Conservation (phyloP, 2,797 vertebrate genomes). For the Urosaurus nigricauda region DNA sequence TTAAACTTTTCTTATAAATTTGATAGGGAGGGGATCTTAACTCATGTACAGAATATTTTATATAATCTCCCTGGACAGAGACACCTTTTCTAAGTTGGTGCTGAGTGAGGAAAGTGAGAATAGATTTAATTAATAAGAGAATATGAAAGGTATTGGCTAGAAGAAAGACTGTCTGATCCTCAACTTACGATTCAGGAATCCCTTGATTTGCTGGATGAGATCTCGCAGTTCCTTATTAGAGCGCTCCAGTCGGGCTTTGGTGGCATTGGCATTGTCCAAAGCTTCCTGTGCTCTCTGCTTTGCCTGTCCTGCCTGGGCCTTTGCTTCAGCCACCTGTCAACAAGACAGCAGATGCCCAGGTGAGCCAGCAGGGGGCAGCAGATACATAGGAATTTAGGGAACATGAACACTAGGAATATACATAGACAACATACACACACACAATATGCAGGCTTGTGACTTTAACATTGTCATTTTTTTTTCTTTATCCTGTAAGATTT, state of each 20-base stretch:
- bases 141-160: too few species aligned
- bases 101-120: too few species aligned
- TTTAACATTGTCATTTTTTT: too few species aligned
- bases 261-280: conserved; percentile 90
- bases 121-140: background rate
- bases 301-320: conserved; percentile 89
- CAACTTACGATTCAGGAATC: conserved; percentile 95
- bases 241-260: conserved; percentile 89
- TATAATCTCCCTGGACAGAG: background rate
- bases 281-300: conserved; percentile 88
- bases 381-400: background rate
- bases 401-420: background rate
- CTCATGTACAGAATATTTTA: background rate
- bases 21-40: background rate
- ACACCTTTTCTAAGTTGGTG: too few species aligned
- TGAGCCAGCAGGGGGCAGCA: conserved; percentile 22
- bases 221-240: conserved; percentile 94
- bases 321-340: conserved; percentile 89
- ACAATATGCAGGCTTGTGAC: too few species aligned
- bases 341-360: background rate
- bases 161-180: fast-evolving
- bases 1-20: background rate
- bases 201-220: conserved; percentile 93
- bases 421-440: too few species aligned
- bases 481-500: too few species aligned